Base-by-base conservation (phyloP, 2,113 vertebrate genomes). In the Syngnathoides biaculeatus region DNA sequence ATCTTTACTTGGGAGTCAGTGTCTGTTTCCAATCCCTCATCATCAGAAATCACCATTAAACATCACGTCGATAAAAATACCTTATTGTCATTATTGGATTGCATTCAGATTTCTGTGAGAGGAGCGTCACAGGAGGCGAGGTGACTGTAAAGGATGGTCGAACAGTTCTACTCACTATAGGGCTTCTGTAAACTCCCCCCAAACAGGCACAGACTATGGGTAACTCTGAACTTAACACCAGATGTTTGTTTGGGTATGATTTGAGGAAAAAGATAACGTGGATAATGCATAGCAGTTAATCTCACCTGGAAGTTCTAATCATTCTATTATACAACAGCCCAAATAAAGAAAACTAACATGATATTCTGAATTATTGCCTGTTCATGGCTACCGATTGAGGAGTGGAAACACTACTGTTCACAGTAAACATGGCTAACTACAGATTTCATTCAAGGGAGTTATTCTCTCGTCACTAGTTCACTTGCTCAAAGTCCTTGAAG, bases 401-500 rank as follows among this genome's bases (percentile, higher is more conserved):
- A 43, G 62, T 57, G 26, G n/a, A 35, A 52, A 50, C 20, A 2
- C 26, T 26, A 17, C 2, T 39, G 9, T 59, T 35, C 45, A 64
- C 38, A 45, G 55, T 68, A 72, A 71, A 83, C 35, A 61, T 67
- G 50, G 72, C 71, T 62, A 64, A 65, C 68, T 64, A 62, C 64
- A 67, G 67, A 83, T 68, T 67, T 66, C 68, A 38, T 53, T 35
- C 50, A 40, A 52, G 61, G 15, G 30, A 74, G 57, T 56, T 65
- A 12, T 69, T 57, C 63, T 48, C 53, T 66, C 53, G 11, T 55
- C 69, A 80, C 72, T 48, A n/a, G 62, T 45, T 48, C 39, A 71
- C 74, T 72, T 60, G 68, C 72, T 50, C 48, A 12, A 72, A 79
- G 59, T 59, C 71, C 82, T 80, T 71, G 77, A 87, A 80, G 71